Base-by-base conservation (phyloP, 2,797 vertebrate genomes). In the Antennarius maculatus region DNA sequence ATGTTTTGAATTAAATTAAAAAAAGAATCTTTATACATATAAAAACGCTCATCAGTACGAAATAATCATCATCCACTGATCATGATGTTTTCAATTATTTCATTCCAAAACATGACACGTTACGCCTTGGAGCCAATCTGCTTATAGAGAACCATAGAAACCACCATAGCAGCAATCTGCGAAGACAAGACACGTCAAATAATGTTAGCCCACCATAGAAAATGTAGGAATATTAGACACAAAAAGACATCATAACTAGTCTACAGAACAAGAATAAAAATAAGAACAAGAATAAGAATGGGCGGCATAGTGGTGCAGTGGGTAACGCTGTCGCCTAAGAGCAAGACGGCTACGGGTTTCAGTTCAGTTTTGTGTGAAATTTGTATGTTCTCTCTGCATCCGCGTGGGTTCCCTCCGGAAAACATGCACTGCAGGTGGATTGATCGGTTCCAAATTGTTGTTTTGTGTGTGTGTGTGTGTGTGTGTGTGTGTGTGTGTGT, bases 81-180 rank as follows among this genome's bases (percentile, higher is more conserved):
- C 27, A 48, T 5, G 50, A 46, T 16, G 7, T 13, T n/a, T 12
- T 34, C 7, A 34, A 34, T 50, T 5, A 11, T 31, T 3, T 59
- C 5, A 16, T 46, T 6, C 27, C 6, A 14, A 10, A 52, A 54
- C 17, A 7, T 18, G 7, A 52, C 10, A 16, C 12, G 49, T 76
- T 64, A 69, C 0, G 5, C 46, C 39, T 71, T 80, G 0, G 0
- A 51, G 28, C 85, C 76, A 34, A 85, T 80, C 1, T 77, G 2
- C 4, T 75, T 75, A 82, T 92, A 93, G 56, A 93, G 81, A 69
- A 81, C 39, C 89, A 93, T 89, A 0, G 92, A 92, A 45, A 91
- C 90, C 67, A 90, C 83, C 92, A 93, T 92, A 49, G 91, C 92
- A 49, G 91, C 90, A 41, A 93, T 69, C 92, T 93, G 89, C 6